Evolutionary conservation across 2,113 vertebrate species (phyloP), one percentile per base, ranked within the genome.

Genomic region (Eublepharis macularius): DNA sequence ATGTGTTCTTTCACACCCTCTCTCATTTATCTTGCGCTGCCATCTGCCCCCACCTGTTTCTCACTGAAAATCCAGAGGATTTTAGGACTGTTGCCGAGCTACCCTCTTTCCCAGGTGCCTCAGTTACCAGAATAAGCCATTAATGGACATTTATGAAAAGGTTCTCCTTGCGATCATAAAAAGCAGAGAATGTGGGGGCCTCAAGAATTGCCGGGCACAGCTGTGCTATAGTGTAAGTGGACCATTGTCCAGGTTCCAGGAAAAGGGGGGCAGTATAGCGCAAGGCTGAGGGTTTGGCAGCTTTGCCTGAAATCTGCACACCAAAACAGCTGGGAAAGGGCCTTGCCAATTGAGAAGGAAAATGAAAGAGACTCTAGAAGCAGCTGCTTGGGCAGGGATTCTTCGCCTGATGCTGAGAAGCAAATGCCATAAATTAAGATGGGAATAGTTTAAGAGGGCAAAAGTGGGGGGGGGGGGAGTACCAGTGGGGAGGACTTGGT

Each of bases 71-170:
- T 57, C 45, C 34, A 76, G 57, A 49, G 57, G 63, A 41, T 83
- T 76, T 76, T 65, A 68, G 84, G 60, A 63, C 24, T 12, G 19
- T 17, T 80, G 68, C 76, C 39, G 4, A 73, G 32, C 80, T 68
- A 60, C 43, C 47, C 63, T 24, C 43, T 70, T 63, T 66, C 41
- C 75, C 66, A 82, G 74, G 70, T 83, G 66, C 54, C 73, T 68
- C 68, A 14, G 76, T 74, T 87, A 41, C 68, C 34, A 79, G 81
- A 83, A 74, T 57, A 73, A 87, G 68, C 86, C 43, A 54, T 45
- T 80, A 83, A 87, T 74, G 81, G 81, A 45, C 41, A 41, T 69
- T 83, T 74, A 83, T 41, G 34, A 43, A 77, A 74, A 79, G n/a
- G 54, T 54, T 72, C 51, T 80, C 29, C 34, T 2, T 14, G 69